phyloP scores from a whole-genome alignment of 1,140 invertebrate genomes.

The Platyura marginata region DNA sequence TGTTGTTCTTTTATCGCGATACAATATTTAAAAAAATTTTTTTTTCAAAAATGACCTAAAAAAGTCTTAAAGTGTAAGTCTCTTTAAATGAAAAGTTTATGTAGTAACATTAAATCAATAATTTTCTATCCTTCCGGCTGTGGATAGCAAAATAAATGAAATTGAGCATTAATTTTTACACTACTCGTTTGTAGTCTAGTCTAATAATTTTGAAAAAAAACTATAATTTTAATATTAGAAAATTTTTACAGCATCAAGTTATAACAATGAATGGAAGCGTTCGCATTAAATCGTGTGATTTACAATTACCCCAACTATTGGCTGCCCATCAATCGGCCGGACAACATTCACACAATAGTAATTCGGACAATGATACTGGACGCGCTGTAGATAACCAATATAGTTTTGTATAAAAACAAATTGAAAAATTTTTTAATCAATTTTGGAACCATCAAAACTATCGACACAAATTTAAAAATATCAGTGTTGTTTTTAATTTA shows the following conservation, averaged over 20 bases:
- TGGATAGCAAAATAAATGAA: neutral
- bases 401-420: slow-evolving; percentile 31
- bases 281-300: slow-evolving; percentile 28
- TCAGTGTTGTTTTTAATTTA: neutral
- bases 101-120: neutral
- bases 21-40: too few species aligned
- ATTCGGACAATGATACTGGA: slow-evolving; percentile 6
- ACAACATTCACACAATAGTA: slow-evolving; percentile 1
- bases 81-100: neutral
- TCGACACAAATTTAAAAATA: neutral
- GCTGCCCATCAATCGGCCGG: slow-evolving; percentile 4
- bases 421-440: neutral
- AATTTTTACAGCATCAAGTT: slow-evolving; percentile 10
- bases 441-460: neutral
- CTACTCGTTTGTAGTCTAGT: neutral
- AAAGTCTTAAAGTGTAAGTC: neutral
- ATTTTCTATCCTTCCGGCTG: neutral
- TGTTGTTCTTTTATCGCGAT: too few species aligned
- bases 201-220: neutral
- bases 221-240: neutral
- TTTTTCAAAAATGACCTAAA: neutral
- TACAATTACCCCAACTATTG: slow-evolving; percentile 24
- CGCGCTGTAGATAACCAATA: slow-evolving; percentile 47
- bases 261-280: slow-evolving; percentile 30
- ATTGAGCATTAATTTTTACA: neutral